Base-by-base conservation (phyloP, 2,888 invertebrate genomes). In the Aleiodes leptofemur region DNA sequence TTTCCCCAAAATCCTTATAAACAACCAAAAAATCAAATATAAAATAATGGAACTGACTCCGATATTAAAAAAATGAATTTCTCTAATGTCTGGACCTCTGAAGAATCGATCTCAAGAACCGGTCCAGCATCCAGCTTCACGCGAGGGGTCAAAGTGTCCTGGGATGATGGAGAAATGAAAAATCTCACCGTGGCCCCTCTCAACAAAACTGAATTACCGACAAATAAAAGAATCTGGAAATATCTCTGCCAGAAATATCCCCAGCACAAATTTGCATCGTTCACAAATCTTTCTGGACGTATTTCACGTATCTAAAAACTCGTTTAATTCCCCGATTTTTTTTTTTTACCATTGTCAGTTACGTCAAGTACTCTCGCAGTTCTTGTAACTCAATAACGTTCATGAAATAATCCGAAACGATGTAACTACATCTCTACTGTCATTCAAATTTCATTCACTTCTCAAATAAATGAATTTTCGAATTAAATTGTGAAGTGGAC, bases 121-220 rank as follows among this genome's bases (percentile, higher is more conserved):
- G 59, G 59, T 59, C 59, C 59, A 59, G 59, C 59, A n/a, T 43
- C n/a, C 13, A 34, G 13, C 16, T 23, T 43, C 43, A 43, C 9
- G n/a, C 13, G n/a, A 34, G 59, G 34, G 59, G 59, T 59, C 59
- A 59, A 34, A 59, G 23, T 31, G 38, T 59, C 59, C 59, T 59
- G 59, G 59, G 59, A 59, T 59, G 59, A 13, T n/a, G 34, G n/a
- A 31, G 59, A 13, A 34, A 59, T 34, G 38, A 34, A 59, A 59
- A 59, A 59, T 59, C 59, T 59, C 59, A 59, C n/a, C n/a, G 59
- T 9, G 3, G 9, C 11, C 43, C 7, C 43, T 43, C 11, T 43
- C 11, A 11, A 43, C 7, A 9, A 43, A 43, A 43, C 11, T 43
- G 9, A 43, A 43, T 43, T 43, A 43, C 43, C 9, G 43, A 11